Evolutionary conservation across 2,797 vertebrate genomes (phyloP), one percentile per base, ranked within the genome.

Genomic region (Cyclopterus lumpus): DNA sequence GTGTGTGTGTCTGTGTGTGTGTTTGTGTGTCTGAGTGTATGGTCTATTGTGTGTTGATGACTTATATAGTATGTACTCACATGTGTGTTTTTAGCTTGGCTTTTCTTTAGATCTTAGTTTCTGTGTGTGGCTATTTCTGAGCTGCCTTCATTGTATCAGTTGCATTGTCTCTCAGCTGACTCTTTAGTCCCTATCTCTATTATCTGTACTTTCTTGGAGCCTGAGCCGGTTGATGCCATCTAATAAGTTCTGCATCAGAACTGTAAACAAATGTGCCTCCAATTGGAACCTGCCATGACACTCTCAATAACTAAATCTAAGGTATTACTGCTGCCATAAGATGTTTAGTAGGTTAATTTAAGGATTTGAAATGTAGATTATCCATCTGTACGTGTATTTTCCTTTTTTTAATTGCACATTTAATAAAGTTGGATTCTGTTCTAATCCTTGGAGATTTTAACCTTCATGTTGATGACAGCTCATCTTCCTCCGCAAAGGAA

Each of bases 61-160:
- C 71, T 79, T 73, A 28, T 64, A n/a, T 68, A 60, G 68, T 54
- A 57, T 72, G 73, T 77, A 32, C 55, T 71, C 57, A 42, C 32
- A 20, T 20, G 5, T 63, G 51, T 73, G 53, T 79, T 75, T 64
- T 71, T 65, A 20, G 51, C 59, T 63, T 11, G 22, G 65, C 28
- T 71, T 63, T 73, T 73, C 71, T 77, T 70, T 75, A 66, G 64
- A 49, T 75, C 58, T 58, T 30, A 34, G 40, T 57, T 80, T 28
- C 11, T 24, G 24, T 59, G 20, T 61, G 71, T 74, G 80, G 63
- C 62, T 66, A 71, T 75, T 71, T 69, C 57, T n/a, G 34, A 40
- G 34, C 48, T 71, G 60, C 34, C n/a, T 71, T 49, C 44, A 64
- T 11, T 67, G 24, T 66, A 44, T 74, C 6, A 10, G 2, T 6